A percentile compares a stretch with the other conserved stretches of the same genome.
Conservation (phyloP, 2,888 invertebrate genomes). For the Drosophila mimetica region DNA sequence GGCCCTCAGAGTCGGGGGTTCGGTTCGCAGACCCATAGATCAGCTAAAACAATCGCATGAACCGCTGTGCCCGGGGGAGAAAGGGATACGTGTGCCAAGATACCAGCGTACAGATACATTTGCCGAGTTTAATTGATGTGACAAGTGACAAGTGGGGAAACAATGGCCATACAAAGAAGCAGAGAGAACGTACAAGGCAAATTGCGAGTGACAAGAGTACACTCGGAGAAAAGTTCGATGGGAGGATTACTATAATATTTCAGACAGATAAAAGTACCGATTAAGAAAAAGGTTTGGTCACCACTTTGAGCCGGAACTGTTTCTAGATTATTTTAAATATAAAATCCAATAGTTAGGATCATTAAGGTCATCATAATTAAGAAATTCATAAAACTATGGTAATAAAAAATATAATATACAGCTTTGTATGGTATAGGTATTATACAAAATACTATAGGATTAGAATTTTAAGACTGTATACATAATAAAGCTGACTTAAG, state of each 20-base stretch:
- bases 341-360: no score
- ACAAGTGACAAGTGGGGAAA: constrained; percentile 35
- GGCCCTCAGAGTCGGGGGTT: constrained; percentile 1
- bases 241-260: background rate
- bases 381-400: no score
- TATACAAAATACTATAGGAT: no score
- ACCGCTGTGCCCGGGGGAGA: constrained; percentile 32
- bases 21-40: constrained; percentile 17
- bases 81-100: constrained; percentile 4
- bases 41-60: constrained; percentile 52
- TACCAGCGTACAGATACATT: constrained; percentile 31
- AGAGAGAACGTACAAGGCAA: constrained; percentile 9
- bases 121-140: constrained; percentile 61
- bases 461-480: no score
- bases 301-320: background rate
- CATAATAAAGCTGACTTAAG: no score
- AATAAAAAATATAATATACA: no score
- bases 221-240: background rate
- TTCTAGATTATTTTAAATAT: background rate
- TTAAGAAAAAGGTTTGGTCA: background rate
- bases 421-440: no score
- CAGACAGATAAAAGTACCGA: no score
- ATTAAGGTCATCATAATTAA: no score
- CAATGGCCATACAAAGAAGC: constrained; percentile 25
- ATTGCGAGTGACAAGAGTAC: constrained; percentile 15